Evolutionary conservation across 2,113 vertebrate species (phyloP), one percentile per base, ranked within the genome.

Genomic region (Lathamus discolor): DNA sequence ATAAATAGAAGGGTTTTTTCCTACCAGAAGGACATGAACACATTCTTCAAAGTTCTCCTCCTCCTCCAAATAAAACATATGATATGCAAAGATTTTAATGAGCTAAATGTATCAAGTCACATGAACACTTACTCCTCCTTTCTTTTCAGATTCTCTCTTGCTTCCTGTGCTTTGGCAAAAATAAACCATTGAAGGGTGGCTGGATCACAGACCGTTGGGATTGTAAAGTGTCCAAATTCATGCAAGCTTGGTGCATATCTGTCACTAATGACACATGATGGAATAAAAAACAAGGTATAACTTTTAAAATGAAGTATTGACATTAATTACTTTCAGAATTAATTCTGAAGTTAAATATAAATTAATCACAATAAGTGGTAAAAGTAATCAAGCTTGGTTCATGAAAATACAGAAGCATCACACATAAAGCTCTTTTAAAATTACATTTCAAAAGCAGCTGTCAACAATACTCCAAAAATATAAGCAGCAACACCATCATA

Each of bases 181-280:
- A 99, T 98, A 97, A 99, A 99, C 95, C 97, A 97, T 24, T 98
- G 99, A 55, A 99, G 98, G 51, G 97, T 92, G 51, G 93, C 92
- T 19, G 97, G 98, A 73, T 99, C 99, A 83, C 98, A 99, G 46
- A 95, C 86, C 0, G 96, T 95, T 17, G 99, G 99, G 95, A 99
- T 97, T 13, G 94, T 98, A 63, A 99, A 99, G 89, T 99, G 98
- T 4, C 99, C 99, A 46, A 97, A 97, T 91, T 99, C 98, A 77
- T 99, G 99, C 72, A 99, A 97, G 70, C 98, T 97, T 48, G 98
- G 99, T 33, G 97, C 96, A 1, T 98, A 98, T 55, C 98, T 98
- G 95, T 99, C 98, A 83, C 99, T 99, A 96, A 95, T 19, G 28
- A 96, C 80, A 94, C 17, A 86, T 0, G 6, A 89, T 14, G 18